Percentiles rank a stretch among this genome's conserved stretches.
These are phyloP conservation scores for mouse (Mus musculus) DNA, from an alignment of 2,113 vertebrate species.

Conservation along the genomic window DNA sequence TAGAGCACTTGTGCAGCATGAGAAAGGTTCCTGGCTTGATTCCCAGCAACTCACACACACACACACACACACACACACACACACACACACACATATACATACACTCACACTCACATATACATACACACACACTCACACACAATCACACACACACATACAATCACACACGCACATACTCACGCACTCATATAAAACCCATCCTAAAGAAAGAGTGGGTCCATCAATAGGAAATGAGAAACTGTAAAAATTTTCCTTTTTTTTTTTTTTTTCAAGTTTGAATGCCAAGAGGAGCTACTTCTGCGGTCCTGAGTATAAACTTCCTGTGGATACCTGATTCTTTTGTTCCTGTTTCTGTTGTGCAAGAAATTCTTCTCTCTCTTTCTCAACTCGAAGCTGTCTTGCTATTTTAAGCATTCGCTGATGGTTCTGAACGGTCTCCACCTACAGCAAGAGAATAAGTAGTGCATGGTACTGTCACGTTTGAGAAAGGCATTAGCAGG, in stretches of 20 bases:
- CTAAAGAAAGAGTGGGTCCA: conserved; percentile 20
- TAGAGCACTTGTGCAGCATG: neutral
- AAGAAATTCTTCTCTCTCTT: conserved; percentile 95
- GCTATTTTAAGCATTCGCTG: conserved; percentile 97
- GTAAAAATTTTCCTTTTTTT: neutral
- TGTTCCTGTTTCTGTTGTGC: conserved; percentile 97
- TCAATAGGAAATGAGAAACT: conserved; percentile 11
- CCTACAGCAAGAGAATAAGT: conserved; percentile 90
- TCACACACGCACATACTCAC: neutral
- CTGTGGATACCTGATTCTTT: conserved; percentile 93
- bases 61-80: neutral
- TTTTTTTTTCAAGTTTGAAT: neutral
- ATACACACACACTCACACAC: no score
- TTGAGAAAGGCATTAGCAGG: conserved; percentile 82
- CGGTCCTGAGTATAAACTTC: conserved; percentile 12
- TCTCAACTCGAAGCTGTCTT: conserved; percentile 95
- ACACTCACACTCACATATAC: neutral
- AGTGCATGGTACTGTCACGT: conserved; percentile 83
- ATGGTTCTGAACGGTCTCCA: conserved; percentile 98
- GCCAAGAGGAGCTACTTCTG: conserved; percentile 35
- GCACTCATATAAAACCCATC: no score
- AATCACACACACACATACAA: neutral
- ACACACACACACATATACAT: neutral
- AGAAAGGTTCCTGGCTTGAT: neutral
- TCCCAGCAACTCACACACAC: neutral